Conservation (phyloP, 2,797 vertebrate species). For the Saguinus oedipus region DNA sequence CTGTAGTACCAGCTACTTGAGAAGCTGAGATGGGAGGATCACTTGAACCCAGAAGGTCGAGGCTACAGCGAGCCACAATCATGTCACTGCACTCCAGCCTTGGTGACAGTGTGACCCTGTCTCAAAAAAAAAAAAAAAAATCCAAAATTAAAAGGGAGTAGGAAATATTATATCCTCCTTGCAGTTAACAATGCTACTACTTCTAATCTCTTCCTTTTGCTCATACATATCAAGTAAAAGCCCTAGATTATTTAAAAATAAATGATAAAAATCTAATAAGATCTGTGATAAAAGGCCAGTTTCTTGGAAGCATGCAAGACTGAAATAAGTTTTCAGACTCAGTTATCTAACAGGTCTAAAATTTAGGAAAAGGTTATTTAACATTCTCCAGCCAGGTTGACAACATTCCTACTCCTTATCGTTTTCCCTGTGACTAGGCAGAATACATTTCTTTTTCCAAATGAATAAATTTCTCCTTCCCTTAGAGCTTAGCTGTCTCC, state of each 20-base stretch:
- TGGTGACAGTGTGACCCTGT: no score
- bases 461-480: constrained; percentile 62
- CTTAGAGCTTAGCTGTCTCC: constrained; percentile 47
- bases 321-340: constrained; percentile 57
- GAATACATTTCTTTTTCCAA: constrained; percentile 61
- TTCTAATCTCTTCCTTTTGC: constrained; percentile 36
- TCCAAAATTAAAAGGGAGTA: constrained; percentile 41
- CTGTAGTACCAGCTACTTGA: no score
- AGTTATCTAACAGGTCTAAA: constrained; percentile 43
- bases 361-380: constrained; percentile 57
- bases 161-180: neutral
- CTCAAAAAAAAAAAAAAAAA: no score
- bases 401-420: constrained; percentile 56
- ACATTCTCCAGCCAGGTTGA: constrained; percentile 49
- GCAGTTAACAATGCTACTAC: neutral
- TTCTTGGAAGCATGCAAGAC: constrained; percentile 42
- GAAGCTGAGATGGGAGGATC: no score
- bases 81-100: no score
- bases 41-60: no score
- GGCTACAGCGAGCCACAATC: no score
- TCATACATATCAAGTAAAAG: constrained; percentile 49
- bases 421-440: constrained; percentile 58
- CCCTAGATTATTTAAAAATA: constrained; percentile 6
- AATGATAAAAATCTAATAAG: constrained; percentile 39
- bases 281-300: constrained; percentile 28